These are phyloP conservation scores for Drosophila melanica DNA, from an alignment of 1,140 invertebrate species.

Conservation along the genomic window DNA sequence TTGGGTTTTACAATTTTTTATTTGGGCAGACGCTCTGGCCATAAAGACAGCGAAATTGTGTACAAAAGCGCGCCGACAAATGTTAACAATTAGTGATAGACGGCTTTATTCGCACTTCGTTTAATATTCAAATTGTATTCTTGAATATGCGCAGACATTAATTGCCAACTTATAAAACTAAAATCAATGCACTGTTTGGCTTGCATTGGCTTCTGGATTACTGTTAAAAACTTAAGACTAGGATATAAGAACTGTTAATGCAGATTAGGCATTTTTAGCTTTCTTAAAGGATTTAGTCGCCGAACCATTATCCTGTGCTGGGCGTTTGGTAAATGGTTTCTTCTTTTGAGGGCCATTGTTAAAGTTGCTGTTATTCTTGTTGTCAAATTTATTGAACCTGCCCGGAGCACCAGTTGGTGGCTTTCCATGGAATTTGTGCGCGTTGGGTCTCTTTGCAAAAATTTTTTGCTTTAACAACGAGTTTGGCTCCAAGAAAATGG, in stretches of 20 bases:
- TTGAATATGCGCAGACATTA: slow-evolving; percentile 15
- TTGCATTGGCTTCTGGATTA: slow-evolving; percentile 18
- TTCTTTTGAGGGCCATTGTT: slow-evolving; percentile 17
- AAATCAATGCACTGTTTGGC: slow-evolving; percentile 28
- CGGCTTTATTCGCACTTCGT: slow-evolving; percentile 33
- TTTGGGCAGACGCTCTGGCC: slow-evolving; percentile 11
- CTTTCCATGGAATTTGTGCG: background rate
- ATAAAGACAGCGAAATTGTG: slow-evolving; percentile 22
- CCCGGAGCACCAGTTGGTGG: background rate
- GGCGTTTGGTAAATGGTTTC: slow-evolving; percentile 59
- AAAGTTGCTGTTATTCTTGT: background rate
- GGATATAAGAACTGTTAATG: background rate
- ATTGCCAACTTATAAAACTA: slow-evolving; percentile 30
- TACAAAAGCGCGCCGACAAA: slow-evolving; percentile 28
- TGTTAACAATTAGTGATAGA: slow-evolving; percentile 37
- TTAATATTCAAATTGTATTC: slow-evolving; percentile 41
- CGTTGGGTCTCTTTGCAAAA: background rate
- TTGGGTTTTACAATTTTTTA: slow-evolving; percentile 36
- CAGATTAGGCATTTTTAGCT: slow-evolving; percentile 34
- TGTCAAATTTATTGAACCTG: slow-evolving; percentile 40
- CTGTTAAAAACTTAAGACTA: slow-evolving; percentile 49
- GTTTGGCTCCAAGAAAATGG: slow-evolving; percentile 69
- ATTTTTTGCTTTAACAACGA: slow-evolving; percentile 49
- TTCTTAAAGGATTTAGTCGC: slow-evolving; percentile 39
- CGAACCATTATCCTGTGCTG: slow-evolving; percentile 25